Evolutionary conservation across 92 coral and sea anemone species (phyloP), one percentile per base, ranked within the genome.

Genomic region (Siderastrea radians): DNA sequence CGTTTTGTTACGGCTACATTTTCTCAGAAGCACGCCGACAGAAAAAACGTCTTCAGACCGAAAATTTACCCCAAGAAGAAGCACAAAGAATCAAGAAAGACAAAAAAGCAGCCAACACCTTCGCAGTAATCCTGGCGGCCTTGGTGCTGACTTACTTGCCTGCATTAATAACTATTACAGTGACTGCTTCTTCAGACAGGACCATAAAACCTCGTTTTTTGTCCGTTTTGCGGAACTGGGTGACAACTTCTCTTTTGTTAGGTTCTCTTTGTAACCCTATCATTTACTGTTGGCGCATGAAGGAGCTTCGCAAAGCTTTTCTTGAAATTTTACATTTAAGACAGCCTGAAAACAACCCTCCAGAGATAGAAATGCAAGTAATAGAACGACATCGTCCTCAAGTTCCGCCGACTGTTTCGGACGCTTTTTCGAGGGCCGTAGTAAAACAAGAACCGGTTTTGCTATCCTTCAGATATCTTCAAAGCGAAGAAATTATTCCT

Each of bases 231-330:
- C 14, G 19, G 11, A 52, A 5, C 11, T 75, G 62, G 79, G 11
- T 8, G 0, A 3, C 13, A 19, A 17, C 7, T n/a, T 8, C 72
- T n/a, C 7, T 66, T 3, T 7, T 66, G 72, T 43, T 52, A 6
- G 79, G 62, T 8, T 75, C 79, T 47, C 79, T 75, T 4, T 54
- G 7, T 12, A 75, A 75, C 47, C 79, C 79, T 4, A 17, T 75
- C 7, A 54, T 54, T 14, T 75, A 16, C 45, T 53, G 63, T 26
- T 52, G 61, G 61, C 62, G 79, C 7, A 17, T 13, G 48, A 75
- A 52, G 46, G 52, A 75, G 2, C 62, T 75, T 16, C 79, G 64
- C 7, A 45, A 17, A 72, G 77, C n/a, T 15, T 48, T 72, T 48
- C 77, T 72, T 9, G 52, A 70, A 44, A 70, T 70, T 46, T n/a